Base-by-base conservation (phyloP, 2,113 vertebrate genomes). In the Phrynosoma blainvillii region DNA sequence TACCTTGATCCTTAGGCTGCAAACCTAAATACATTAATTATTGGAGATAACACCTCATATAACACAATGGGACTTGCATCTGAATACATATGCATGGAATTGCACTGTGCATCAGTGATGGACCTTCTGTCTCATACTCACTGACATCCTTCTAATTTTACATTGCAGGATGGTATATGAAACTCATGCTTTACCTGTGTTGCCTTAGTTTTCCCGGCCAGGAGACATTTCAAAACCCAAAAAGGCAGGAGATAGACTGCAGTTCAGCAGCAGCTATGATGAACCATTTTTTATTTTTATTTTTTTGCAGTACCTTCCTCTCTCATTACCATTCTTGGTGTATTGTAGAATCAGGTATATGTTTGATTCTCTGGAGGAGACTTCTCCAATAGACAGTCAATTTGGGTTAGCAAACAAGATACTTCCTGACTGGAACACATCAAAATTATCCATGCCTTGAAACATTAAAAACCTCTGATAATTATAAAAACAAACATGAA, bases 341-440 rank as follows among this genome's bases (percentile, higher is more conserved):
- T 52, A 80, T 65, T 23, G 32, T 9, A 82, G 14, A 81, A 87
- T 56, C 59, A 59, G 13, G 4, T 12, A 20, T 71, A 20, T 40
- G 78, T 40, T 78, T 76, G n/a, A 5, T 66, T 13, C 81, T 79
- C 75, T 4, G 12, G 3, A n/a, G 1, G 23, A 85, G 84, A 54
- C 18, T 42, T 42, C 66, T 47, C 40, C 85, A 68, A 11, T 40
- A 20, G 30, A 20, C 18, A 25, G 0, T 5, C 42, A 84, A 27
- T 84, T 81, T 94, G 78, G 20, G 27, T 66, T 36, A 78, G 56
- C 59, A 88, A 52, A 88, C 42, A 42, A 47, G 73, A 85, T 84
- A 88, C 89, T 81, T 73, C 52, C 40, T 71, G 66, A 78, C 0
- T 32, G 59, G 54, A 2, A 52, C 79, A 91, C 87, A 71, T 73